These are phyloP conservation scores for Macrobrachium nipponense DNA, from an alignment of 1,140 invertebrate genomes.

Conservation along the genomic window DNA sequence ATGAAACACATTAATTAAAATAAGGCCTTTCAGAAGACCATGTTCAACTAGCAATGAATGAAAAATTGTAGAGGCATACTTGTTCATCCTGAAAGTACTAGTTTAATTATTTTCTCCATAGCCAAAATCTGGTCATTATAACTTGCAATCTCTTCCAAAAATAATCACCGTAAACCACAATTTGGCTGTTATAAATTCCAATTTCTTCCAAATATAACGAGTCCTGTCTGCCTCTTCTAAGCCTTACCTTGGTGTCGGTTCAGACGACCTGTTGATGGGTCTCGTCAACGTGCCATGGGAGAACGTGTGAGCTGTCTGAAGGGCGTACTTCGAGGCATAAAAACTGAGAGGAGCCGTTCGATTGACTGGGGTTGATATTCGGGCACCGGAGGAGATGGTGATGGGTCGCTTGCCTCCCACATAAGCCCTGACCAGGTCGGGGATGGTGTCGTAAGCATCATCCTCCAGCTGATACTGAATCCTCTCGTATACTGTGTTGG, in stretches of 20 bases:
- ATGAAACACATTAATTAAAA: too few relatives aligned
- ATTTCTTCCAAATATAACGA: neutral
- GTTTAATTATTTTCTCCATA: too few relatives aligned
- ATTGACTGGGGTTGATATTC: constrained; percentile 83
- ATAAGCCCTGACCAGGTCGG: constrained; percentile 93
- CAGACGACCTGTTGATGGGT: constrained; percentile 35
- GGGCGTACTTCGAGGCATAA: constrained; percentile 75
- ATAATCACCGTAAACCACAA: neutral
- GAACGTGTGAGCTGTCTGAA: constrained; percentile 64
- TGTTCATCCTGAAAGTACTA: too few relatives aligned
- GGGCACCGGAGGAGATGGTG: constrained; percentile 86
- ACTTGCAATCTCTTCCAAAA: neutral
- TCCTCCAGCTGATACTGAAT: constrained; percentile 95
- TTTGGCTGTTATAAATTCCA: neutral
- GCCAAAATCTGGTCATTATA: too few relatives aligned
- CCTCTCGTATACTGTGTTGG: constrained; percentile 90
- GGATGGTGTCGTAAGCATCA: constrained; percentile 91
- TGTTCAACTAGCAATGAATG: too few relatives aligned
- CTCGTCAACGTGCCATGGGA: constrained; percentile 60
- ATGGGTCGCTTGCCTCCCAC: constrained; percentile 90
- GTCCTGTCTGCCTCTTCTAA: neutral
- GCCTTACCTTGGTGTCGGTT: constrained; percentile 40
- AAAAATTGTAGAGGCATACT: too few relatives aligned
- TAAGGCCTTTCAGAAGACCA: too few relatives aligned
- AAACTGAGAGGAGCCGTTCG: constrained; percentile 78